phyloP scores from a whole-genome alignment of 1,140 invertebrate genomes.

The Ceratoteleas bidentatus region DNA sequence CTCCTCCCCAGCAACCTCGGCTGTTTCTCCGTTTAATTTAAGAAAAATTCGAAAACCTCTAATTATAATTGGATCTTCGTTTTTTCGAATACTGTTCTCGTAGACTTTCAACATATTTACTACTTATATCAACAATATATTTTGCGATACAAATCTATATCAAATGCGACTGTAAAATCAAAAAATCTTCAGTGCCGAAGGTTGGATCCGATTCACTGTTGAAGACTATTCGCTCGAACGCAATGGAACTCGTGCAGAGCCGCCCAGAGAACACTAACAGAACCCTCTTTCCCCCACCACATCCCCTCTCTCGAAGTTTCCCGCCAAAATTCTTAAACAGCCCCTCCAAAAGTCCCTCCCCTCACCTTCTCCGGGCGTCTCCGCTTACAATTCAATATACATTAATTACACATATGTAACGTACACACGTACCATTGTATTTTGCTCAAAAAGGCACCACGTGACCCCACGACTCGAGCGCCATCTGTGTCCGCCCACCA shows the following conservation, averaged over 20 bases:
- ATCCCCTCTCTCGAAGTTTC: too few species aligned
- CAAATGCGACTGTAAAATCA: slow-evolving; percentile 68
- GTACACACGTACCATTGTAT: background rate
- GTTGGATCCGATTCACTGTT: slow-evolving; percentile 2
- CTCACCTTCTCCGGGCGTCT: too few species aligned
- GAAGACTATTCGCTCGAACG: slow-evolving; percentile 10
- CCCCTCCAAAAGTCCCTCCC: too few species aligned
- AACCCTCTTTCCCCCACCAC: too few species aligned
- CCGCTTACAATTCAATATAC: background rate
- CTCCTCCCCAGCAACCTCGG: background rate
- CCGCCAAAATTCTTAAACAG: too few species aligned
- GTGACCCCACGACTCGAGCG: slow-evolving; percentile 5
- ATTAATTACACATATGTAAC: slow-evolving; percentile 12
- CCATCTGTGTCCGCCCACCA: background rate
- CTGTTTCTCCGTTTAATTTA: slow-evolving; percentile 32
- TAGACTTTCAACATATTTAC: slow-evolving; percentile 66
- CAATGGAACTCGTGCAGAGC: slow-evolving; percentile 4
- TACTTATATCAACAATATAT: slow-evolving; percentile 64
- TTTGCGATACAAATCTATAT: slow-evolving; percentile 65
- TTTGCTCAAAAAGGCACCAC: slow-evolving; percentile 6
- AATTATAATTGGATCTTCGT: slow-evolving; percentile 66
- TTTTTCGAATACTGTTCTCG: slow-evolving; percentile 65
- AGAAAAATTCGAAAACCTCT: slow-evolving; percentile 62
- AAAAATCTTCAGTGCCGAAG: slow-evolving; percentile 66
- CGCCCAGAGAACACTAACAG: too few species aligned